Conservation (phyloP, 2,113 vertebrate genomes). For the Mastomys natalensis region DNA sequence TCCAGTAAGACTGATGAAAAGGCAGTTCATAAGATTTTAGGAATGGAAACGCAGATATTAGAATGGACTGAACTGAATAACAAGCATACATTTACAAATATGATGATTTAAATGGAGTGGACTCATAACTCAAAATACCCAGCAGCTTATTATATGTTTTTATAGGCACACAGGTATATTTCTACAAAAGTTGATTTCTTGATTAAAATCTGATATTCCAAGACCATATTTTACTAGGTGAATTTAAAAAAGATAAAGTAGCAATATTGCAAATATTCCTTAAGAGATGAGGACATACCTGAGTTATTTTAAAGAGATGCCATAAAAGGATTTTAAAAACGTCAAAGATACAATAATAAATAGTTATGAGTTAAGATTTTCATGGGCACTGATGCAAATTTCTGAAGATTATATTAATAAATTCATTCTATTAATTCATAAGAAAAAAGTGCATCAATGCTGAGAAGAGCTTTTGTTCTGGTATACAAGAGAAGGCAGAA, state of each 20-base stretch:
- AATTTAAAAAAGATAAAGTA: background rate
- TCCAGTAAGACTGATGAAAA: background rate
- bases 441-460: background rate
- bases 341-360: slow-evolving; percentile 14
- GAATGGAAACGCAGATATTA: background rate
- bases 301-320: background rate
- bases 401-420: slow-evolving; percentile 16
- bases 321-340: background rate
- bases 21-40: background rate
- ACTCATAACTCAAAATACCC: background rate
- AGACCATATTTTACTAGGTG: background rate
- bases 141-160: background rate
- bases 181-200: slow-evolving; percentile 22
- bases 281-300: background rate
- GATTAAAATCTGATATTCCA: background rate
- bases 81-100: background rate
- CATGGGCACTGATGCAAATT: background rate
- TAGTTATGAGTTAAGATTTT: background rate
- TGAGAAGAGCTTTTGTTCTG: background rate
- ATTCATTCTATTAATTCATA: background rate
- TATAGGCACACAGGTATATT: background rate
- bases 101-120: background rate
- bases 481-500: background rate
- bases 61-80: background rate
- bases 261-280: background rate